Base-by-base conservation (phyloP, 2,888 invertebrate genomes). In the Amblyjoppa fuscipennis region DNA sequence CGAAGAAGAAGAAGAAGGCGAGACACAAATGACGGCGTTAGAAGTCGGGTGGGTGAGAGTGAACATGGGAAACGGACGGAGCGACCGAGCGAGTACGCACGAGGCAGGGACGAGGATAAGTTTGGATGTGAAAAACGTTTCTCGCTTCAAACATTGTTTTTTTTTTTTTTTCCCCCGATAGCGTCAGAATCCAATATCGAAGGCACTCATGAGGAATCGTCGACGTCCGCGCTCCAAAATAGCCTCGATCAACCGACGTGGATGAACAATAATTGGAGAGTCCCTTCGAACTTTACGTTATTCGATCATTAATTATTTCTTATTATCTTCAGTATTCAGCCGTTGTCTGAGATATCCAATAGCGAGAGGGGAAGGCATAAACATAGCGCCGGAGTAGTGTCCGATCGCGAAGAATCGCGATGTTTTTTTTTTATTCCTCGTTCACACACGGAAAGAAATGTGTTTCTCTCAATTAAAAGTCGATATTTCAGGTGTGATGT, bases 1-100 rank as follows among this genome's bases (percentile, higher is more conserved):
- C 95, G 89, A 97, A 96, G 92, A 97, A 97, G 93, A 97, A 96
- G 94, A 97, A 97, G 93, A 97, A 97, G 93, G 95, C 96, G 1
- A 96, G 96, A 90, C 95, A 95, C 89, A 95, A 95, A 93, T 95
- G 94, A 94, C 92, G 91, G 9, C 89, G 89, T 78, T 92, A 90
- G 83, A 77, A 31, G 20, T 34, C 31, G 45, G 49, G 64, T 20
- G 75, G 16, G 25, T n/a, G 77, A 51, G 9, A 66, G 66, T 53
- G 1, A 56, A 45, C 11, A 11, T 51, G 25, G 49, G 66, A 66
- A 71, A 41, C 64, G 13, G 25, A 61, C 64, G 70, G 38, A 11
- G 66, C 66, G 34, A 49, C 49, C 59, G 49, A 13, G 66, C n/a
- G 28, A 31, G 25, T 34, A 41, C n/a, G 41, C 16, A 28, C 41